phyloP scores from a whole-genome alignment of 1,140 invertebrate genomes.

The Ridgeia piscesae region DNA sequence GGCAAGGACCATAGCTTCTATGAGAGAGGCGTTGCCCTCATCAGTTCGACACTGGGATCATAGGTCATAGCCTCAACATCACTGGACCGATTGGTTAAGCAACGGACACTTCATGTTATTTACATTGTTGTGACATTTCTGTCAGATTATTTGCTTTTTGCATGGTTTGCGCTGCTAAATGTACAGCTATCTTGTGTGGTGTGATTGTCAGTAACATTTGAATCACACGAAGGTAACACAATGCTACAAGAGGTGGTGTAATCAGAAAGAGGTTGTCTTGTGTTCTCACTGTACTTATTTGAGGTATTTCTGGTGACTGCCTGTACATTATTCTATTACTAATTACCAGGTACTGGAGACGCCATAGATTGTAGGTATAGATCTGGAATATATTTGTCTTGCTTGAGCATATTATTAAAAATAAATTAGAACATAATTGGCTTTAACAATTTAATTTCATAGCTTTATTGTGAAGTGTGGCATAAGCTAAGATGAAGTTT shows the following conservation, averaged over 20 bases:
- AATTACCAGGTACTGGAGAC: too few species aligned
- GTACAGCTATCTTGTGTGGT: not conserved
- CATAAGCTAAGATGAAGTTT: too few species aligned
- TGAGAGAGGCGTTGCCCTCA: conserved; percentile 88
- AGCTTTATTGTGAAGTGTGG: too few species aligned
- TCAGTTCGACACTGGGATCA: conserved; percentile 48
- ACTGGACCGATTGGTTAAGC: not conserved
- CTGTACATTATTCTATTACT: too few species aligned
- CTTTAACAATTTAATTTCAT: too few species aligned
- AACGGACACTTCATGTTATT: not conserved
- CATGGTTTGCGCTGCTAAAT: not conserved
- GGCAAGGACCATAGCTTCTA: conserved; percentile 81
- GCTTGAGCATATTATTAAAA: too few species aligned
- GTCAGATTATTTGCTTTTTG: not conserved
- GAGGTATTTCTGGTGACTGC: too few species aligned
- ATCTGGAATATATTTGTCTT: too few species aligned
- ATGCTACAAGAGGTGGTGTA: not conserved
- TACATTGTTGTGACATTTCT: not conserved
- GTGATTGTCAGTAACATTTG: not conserved
- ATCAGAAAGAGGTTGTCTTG: not conserved
- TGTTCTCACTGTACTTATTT: not conserved
- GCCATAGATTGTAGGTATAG: too few species aligned
- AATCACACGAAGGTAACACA: not conserved
- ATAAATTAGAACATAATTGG: too few species aligned
- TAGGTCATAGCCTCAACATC: not conserved